Evolutionary conservation across 2,113 vertebrate species (phyloP), one percentile per base, ranked within the genome.

Genomic region (Malurus elegans): DNA sequence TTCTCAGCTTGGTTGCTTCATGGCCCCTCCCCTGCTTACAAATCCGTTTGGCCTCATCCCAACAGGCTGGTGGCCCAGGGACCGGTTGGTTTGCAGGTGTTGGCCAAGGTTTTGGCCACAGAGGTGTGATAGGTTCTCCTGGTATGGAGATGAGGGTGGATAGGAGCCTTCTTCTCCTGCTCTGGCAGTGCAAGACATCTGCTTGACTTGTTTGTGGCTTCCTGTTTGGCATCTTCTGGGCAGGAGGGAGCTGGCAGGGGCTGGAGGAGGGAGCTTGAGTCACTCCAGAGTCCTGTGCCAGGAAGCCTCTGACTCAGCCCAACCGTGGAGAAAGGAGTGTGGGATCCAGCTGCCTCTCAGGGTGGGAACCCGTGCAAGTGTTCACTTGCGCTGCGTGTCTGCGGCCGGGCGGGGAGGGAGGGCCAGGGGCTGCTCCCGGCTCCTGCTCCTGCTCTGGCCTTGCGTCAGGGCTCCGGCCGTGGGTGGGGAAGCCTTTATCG

Each of bases 231-330:
- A 90, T 86, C 87, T 95, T 9, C 64, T 36, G 96, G 94, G 89
- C 91, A 94, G 87, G 87, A 95, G 93, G 53, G 96, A 95, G 85
- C 91, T 95, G 92, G 89, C 94, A 92, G 89, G 53, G 90, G 53
- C 70, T 26, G 74, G 90, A 92, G 87, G 66, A 95, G 94, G 71
- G 93, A 97, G 76, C 66, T 90, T 94, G 95, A 97, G 94, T 97
- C 94, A 95, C 87, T 73, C 4, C 10, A 5, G 78, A 79, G 50
- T 13, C 71, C 66, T 81, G 71, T 91, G 89, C 95, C 94, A 96
- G 81, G 29, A 96, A 85, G 72, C 12, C 58, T 90, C 48, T 95
- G 93, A 95, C 60, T 96, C 95, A 96, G 82, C 79, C 92, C 79
- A 6, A 4, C 75, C 26, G 5, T 53, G 71, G 90, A 91, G 95